Evolutionary conservation across 2,888 invertebrate genomes (phyloP).

Genomic region (Priocnemis perturbator): DNA sequence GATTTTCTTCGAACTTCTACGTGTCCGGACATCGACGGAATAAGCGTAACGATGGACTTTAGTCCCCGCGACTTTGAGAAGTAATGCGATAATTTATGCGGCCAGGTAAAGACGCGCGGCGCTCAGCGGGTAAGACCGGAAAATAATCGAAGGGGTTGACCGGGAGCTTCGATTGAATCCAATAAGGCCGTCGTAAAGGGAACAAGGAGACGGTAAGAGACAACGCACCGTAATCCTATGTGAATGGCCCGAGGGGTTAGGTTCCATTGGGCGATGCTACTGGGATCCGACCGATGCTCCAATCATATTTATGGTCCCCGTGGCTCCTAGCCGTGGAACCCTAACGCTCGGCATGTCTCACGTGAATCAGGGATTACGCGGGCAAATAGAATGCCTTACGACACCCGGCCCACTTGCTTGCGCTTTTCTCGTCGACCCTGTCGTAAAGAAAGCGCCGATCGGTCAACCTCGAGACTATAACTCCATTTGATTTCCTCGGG

Average conservation of each 20-base stretch:
- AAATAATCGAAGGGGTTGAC: slow-evolving; percentile 51
- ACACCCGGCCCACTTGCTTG: slow-evolving; percentile 38
- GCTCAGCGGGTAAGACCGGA: not conserved
- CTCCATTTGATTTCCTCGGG: not conserved
- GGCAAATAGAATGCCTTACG: slow-evolving; percentile 70
- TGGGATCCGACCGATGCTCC: slow-evolving; percentile 61
- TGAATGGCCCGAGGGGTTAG: slow-evolving; percentile 61
- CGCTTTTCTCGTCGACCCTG: slow-evolving; percentile 29
- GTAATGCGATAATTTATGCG: no score
- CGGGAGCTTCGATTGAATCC: slow-evolving; percentile 64
- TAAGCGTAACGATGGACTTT: no score
- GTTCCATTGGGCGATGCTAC: slow-evolving; percentile 46
- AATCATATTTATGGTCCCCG: slow-evolving; percentile 73
- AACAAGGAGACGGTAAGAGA: slow-evolving; percentile 59
- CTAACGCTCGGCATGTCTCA: slow-evolving; percentile 53
- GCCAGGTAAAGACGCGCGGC: no score
- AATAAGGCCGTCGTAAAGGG: slow-evolving; percentile 70
- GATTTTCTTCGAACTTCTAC: slow-evolving; percentile 3
- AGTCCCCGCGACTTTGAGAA: no score
- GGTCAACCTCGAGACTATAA: slow-evolving; percentile 27
- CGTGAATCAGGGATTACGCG: slow-evolving; percentile 69
- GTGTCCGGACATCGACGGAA: not conserved
- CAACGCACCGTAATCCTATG: slow-evolving; percentile 65
- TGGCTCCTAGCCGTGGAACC: slow-evolving; percentile 53
- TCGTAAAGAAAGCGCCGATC: slow-evolving; percentile 47